Percentiles rank a stretch among this genome's conserved stretches.
These are phyloP conservation scores for Pseudococcus viburni DNA, from an alignment of 2,888 invertebrate species.

Conservation along the genomic window DNA sequence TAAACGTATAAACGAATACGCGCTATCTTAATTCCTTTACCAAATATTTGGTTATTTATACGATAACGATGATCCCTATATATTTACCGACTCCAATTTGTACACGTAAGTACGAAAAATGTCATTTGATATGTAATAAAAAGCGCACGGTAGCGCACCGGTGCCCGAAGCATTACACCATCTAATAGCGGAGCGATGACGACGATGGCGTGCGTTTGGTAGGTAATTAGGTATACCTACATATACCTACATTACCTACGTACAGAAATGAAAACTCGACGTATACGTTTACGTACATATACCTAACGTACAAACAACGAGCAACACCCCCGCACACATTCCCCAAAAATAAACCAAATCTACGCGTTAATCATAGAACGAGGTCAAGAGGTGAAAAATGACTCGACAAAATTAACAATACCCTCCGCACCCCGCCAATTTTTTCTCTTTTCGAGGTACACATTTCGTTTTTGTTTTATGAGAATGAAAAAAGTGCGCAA, in stretches of 20 bases:
- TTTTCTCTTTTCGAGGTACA: neutral
- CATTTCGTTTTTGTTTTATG: neutral
- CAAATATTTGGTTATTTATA: too few relatives aligned
- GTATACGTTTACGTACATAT: too few relatives aligned
- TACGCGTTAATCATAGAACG: conserved; percentile 28
- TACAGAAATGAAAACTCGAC: neutral
- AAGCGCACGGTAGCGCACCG: neutral
- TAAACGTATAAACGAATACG: too few relatives aligned
- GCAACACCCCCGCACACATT: neutral
- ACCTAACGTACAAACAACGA: neutral
- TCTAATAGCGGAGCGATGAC: neutral
- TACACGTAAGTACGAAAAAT: neutral
- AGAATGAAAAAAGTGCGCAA: neutral
- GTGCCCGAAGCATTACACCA: neutral
- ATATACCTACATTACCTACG: too few relatives aligned
- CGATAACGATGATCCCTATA: too few relatives aligned
- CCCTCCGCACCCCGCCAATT: neutral
- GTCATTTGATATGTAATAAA: neutral
- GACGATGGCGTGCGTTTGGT: neutral
- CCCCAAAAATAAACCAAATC: conserved; percentile 27
- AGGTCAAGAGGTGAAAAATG: conserved; percentile 38
- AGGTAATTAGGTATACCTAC: neutral
- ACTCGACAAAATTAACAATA: conserved; percentile 7
- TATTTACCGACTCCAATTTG: neutral
- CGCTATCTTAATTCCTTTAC: too few relatives aligned